Evolutionary conservation across 2,797 vertebrate species (phyloP), one percentile per base, ranked within the genome.

Genomic region (Coendou prehensilis): DNA sequence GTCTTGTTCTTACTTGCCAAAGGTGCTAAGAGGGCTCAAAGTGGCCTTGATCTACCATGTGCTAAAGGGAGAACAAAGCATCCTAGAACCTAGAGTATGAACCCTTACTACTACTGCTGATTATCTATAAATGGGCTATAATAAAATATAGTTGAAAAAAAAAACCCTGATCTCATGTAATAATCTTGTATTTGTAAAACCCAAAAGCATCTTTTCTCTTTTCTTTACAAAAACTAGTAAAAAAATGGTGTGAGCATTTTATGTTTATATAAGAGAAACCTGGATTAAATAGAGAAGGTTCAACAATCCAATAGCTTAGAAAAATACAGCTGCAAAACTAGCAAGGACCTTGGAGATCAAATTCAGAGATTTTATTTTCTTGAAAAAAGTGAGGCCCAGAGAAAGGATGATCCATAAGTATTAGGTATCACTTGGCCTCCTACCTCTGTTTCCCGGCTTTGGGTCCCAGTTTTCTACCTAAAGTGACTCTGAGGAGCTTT

Each of bases 111-210:
- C 14, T 71, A 20, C 50, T 67, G 73, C 20, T n/a, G 18, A 76
- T 30, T 11, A 6, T n/a, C 73, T 54, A 37, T 15, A 33, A 96
- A 80, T 64, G 33, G 23, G 80, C 3, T 81, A 20, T 61, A 20
- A 56, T 28, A 41, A 6, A 18, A 79, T 54, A 22, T 4, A 26
- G 13, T 75, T 37, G 22, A 37, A 89, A 75, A 71, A 78, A 87
- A 69, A 69, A 67, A 37, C 18, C 18, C 4, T 1, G 20, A 79
- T 71, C 9, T 61, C 41, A 64, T 33, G 8, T 45, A 78, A 83
- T 87, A 47, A 88, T 92, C 82, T 76, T 64, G 6, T 9, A 54
- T 92, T 87, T 86, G 9, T 9, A 92, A 92, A 91, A 88, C 50
- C 50, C 57, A 23, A 80, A 97, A 56, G 45, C 50, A 56, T 69